Evolutionary conservation across 2,797 vertebrate genomes (phyloP).

Genomic region (Trichosurus vulpecula): DNA sequence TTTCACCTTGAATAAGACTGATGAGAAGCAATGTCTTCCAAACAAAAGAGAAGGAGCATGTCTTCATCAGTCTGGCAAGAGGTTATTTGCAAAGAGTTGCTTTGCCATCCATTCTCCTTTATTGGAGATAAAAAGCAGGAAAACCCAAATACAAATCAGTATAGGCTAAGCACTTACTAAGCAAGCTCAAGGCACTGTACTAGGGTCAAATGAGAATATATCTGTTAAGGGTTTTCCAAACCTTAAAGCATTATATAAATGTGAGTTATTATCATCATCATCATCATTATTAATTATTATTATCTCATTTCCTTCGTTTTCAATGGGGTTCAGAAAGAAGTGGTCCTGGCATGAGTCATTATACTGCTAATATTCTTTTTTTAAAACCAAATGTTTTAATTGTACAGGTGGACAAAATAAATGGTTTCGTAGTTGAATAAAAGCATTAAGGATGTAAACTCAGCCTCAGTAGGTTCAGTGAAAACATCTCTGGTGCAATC

Average conservation of each 20-base stretch:
- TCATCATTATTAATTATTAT: not conserved
- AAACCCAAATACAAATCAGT: not conserved
- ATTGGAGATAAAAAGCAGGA: constrained; percentile 22
- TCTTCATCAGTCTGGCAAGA: constrained; percentile 14
- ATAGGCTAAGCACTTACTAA: not conserved
- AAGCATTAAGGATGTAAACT: not conserved
- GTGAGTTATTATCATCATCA: not conserved
- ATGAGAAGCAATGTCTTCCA: constrained; percentile 40
- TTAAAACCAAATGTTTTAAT: not conserved
- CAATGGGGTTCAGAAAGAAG: not conserved
- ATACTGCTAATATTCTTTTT: not conserved
- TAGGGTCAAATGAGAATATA: not conserved
- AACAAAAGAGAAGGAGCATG: constrained; percentile 22
- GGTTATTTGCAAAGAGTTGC: not conserved
- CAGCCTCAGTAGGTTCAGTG: not conserved
- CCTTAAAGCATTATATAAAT: not conserved
- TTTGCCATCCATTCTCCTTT: not conserved
- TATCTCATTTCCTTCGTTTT: not conserved
- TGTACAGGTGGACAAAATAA: not conserved
- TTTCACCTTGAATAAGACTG: constrained; percentile 52
- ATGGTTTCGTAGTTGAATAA: not conserved
- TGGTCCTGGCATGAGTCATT: not conserved
- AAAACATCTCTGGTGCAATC: not conserved
- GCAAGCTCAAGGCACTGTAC: not conserved
- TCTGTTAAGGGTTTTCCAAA: not conserved